phyloP scores from a whole-genome alignment of 2,888 invertebrate species.

The Colostygia pectinataria region DNA sequence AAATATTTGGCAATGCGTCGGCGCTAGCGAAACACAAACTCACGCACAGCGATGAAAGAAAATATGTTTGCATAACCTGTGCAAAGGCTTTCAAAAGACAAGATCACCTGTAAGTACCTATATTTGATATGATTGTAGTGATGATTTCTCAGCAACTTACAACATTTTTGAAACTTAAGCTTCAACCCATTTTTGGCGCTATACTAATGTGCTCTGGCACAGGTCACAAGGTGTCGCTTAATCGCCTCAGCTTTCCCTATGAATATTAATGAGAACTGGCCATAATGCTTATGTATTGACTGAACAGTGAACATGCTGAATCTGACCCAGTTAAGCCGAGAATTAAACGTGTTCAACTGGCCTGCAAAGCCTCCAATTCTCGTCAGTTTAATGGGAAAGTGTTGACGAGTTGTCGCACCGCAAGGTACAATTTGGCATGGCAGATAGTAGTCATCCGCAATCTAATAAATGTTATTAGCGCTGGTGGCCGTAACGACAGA shows the following conservation, averaged over 20 bases:
- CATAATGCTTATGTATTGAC: slow-evolving; percentile 50
- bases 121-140: neutral
- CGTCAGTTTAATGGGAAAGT: slow-evolving; percentile 19
- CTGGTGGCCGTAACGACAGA: slow-evolving; percentile 9
- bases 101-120: slow-evolving; percentile 96
- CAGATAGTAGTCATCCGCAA: slow-evolving; percentile 14
- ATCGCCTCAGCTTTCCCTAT: slow-evolving; percentile 53
- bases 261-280: slow-evolving; percentile 62
- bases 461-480: slow-evolving; percentile 24
- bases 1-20: slow-evolving; percentile 98
- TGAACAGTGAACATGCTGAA: slow-evolving; percentile 36
- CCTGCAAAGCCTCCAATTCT: slow-evolving; percentile 23
- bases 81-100: slow-evolving; percentile 99
- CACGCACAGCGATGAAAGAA: slow-evolving; percentile 98
- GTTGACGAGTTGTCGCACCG: slow-evolving; percentile 17
- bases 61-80: slow-evolving; percentile 97
- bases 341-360: slow-evolving; percentile 31
- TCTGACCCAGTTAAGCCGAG: slow-evolving; percentile 38
- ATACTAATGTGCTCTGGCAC: slow-evolving; percentile 14
- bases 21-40: slow-evolving; percentile 98
- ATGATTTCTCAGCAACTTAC: neutral
- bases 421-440: slow-evolving; percentile 17
- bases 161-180: slow-evolving; percentile 1
- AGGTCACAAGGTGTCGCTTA: slow-evolving; percentile 49
- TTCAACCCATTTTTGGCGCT: slow-evolving; percentile 17